A percentile compares a stretch with the other conserved stretches of the same genome.
Evolutionary conservation across 23 tunicate genomes (phyloP).

Genomic region (Phallusia fumigata): DNA sequence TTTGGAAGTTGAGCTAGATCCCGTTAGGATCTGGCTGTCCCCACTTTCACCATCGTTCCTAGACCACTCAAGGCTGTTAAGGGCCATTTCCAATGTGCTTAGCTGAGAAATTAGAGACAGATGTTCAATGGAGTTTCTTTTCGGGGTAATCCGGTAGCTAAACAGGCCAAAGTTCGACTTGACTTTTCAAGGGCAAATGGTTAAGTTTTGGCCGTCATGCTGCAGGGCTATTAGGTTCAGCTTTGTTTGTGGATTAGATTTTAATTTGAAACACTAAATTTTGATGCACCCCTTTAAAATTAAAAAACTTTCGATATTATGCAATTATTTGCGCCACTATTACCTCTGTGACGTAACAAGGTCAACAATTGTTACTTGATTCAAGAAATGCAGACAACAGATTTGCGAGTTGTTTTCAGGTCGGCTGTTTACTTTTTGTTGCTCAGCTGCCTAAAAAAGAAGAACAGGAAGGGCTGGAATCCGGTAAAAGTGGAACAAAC

Average conservation of each 20-base stretch:
- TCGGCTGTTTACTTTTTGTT: not conserved
- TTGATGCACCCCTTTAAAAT: not conserved
- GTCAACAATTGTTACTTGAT: not conserved
- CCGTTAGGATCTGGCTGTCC: not conserved
- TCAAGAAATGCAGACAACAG: not conserved
- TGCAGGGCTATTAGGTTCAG: not conserved
- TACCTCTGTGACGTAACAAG: not conserved
- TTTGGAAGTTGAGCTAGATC: not conserved
- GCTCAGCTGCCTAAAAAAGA: conserved; percentile 8
- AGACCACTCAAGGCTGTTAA: not conserved
- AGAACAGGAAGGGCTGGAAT: not conserved
- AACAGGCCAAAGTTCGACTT: conserved; percentile 1
- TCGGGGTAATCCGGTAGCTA: not conserved
- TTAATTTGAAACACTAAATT: not conserved
- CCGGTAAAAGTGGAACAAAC: not conserved
- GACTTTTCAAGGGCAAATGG: conserved; percentile 3
- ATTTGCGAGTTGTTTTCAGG: not conserved
- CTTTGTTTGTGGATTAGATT: too few species aligned
- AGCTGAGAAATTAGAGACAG: conserved; percentile 3
- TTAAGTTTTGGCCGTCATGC: not conserved
- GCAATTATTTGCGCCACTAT: not conserved
- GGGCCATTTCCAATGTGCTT: not conserved
- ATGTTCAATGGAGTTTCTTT: conserved; percentile 3
- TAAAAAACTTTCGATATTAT: not conserved
- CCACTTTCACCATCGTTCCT: not conserved